These are phyloP conservation scores for Penaeus vannamei DNA, from an alignment of 1,140 invertebrate species.

Conservation along the genomic window DNA sequence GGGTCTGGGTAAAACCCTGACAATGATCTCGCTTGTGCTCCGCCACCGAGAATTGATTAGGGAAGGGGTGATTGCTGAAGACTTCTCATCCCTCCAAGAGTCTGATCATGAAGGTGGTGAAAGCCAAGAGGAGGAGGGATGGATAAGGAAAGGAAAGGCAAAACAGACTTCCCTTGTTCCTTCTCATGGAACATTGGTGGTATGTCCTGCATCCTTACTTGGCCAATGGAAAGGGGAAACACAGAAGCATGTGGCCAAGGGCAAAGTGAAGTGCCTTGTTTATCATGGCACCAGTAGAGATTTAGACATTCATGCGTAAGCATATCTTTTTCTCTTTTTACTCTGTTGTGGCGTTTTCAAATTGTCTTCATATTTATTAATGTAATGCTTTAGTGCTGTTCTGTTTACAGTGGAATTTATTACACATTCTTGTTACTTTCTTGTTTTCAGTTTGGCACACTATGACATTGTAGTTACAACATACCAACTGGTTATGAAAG, in stretches of 20 bases:
- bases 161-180: conserved; percentile 61
- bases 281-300: conserved; percentile 88
- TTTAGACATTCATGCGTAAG: conserved; percentile 60
- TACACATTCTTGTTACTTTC: background rate
- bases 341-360: background rate
- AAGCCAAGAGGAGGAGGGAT: conserved; percentile 68
- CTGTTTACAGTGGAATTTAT: background rate
- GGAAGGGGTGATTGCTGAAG: conserved; percentile 50
- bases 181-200: conserved; percentile 82
- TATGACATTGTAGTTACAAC: conserved; percentile 86
- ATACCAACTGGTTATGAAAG: conserved; percentile 73
- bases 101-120: conserved; percentile 52
- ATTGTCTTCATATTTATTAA: background rate
- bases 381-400: background rate
- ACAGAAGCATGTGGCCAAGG: conserved; percentile 76
- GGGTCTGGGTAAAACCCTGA: conserved; percentile 87
- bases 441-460: conserved; percentile 62
- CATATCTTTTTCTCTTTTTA: background rate
- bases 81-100: conserved; percentile 46
- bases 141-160: conserved; percentile 69
- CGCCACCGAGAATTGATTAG: conserved; percentile 70
- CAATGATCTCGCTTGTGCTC: conserved; percentile 88
- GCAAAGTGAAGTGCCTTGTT: conserved; percentile 78
- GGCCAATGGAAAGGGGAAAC: conserved; percentile 92
- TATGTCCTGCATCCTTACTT: conserved; percentile 85